These are phyloP conservation scores for Melanchra persicariae DNA, from an alignment of 2,888 invertebrate genomes.

Conservation along the genomic window DNA sequence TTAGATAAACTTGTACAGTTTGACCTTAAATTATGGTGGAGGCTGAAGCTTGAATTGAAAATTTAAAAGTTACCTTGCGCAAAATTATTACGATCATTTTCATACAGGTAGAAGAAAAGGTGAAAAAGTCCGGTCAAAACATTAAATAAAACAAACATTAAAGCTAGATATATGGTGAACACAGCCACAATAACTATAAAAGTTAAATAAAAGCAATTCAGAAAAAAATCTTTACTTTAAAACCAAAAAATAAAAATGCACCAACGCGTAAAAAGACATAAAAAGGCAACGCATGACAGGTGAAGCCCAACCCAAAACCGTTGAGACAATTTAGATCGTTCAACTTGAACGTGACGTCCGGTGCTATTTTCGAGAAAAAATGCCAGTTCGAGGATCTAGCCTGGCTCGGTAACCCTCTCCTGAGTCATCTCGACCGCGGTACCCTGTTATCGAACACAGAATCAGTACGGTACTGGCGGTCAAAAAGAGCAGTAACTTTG, in stretches of 20 bases:
- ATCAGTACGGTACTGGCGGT: conserved; percentile 79
- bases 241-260: conserved; percentile 29
- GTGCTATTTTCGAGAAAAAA: conserved; percentile 74
- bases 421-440: conserved; percentile 75
- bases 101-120: background rate
- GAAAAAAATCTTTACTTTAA: conserved; percentile 2
- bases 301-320: conserved; percentile 71
- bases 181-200: background rate
- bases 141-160: background rate
- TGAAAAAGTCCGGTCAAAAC: background rate
- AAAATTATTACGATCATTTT: background rate
- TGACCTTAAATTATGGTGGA: conserved; percentile 13
- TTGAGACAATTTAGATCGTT: conserved; percentile 83
- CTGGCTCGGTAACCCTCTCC: conserved; percentile 73
- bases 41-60: background rate
- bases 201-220: conserved; percentile 14
- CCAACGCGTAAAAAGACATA: conserved; percentile 45
- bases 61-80: background rate
- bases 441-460: conserved; percentile 75
- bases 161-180: background rate
- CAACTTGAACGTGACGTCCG: conserved; percentile 88
- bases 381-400: conserved; percentile 74
- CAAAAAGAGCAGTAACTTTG: conserved; percentile 75
- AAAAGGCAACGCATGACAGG: conserved; percentile 61
- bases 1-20: conserved; percentile 14